Percentiles rank a stretch among this genome's conserved stretches.
Evolutionary conservation across 2,797 vertebrate species (phyloP).

Genomic region (Dendrocincla tyrannina): DNA sequence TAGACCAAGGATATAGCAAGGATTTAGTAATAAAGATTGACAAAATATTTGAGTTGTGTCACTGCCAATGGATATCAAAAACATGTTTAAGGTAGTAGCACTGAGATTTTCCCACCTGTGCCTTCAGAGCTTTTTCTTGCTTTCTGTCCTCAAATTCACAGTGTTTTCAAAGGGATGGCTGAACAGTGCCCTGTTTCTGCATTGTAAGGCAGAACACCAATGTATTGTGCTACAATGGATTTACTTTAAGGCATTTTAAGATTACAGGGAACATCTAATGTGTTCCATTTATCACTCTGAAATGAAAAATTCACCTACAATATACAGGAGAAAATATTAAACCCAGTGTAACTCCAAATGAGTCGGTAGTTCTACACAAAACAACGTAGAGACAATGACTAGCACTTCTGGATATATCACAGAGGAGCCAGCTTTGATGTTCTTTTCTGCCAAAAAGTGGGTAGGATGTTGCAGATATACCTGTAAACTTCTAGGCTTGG

Average conservation of each 20-base stretch:
- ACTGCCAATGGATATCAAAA: background rate
- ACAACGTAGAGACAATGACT: background rate
- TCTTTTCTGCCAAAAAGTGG: background rate
- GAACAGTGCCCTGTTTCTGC: background rate
- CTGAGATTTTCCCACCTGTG: background rate
- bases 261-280: background rate
- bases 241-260: background rate
- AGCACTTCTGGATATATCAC: background rate
- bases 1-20: background rate
- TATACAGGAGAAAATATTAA: background rate
- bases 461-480: background rate
- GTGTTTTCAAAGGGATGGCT: background rate
- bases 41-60: background rate
- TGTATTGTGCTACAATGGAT: background rate
- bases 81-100: background rate
- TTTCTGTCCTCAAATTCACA: background rate
- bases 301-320: background rate
- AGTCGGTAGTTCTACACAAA: background rate
- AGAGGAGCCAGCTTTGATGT: rapidly evolving
- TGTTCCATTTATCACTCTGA: constrained; percentile 9
- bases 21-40: background rate
- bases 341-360: background rate
- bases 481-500: background rate
- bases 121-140: background rate
- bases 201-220: background rate